Evolutionary conservation across 1,140 invertebrate genomes (phyloP), one percentile per base, ranked within the genome.

Genomic region (Apis mellifera): DNA sequence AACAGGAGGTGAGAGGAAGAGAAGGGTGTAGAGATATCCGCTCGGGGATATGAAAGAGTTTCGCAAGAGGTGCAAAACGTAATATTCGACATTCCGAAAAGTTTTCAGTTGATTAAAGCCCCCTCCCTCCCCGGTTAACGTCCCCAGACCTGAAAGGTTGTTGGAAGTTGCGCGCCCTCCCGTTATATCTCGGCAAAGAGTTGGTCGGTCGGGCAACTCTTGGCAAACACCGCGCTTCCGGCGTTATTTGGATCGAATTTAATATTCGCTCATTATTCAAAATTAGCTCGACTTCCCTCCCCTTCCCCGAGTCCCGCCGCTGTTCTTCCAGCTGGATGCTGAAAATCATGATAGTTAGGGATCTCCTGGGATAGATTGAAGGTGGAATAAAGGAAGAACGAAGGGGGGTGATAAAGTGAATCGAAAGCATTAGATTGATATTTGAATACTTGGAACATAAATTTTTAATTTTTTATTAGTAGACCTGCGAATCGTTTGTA

Each of bases 261-360:
- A 85, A 89, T 89, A 89, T 89, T 89, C 85, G 73, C 74, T 83
- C 88, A 86, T 89, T 89, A 89, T 89, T 89, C 87, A 89, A 87
- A 89, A 89, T 87, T 89, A 89, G 83, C 85, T 52, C 70, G 78
- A 72, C 85, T 87, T 87, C 79, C 60, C 54, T n/a, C n/a, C n/a
- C 17, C 52, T 80, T 73, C 65, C 55, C 21, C 59, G 74, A 75
- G 74, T 65, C 70, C 48, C 68, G 54, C 54, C 65, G 64, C 78
- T 59, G 66, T 70, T 82, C 48, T 26, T 42, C 1, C 7, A 54
- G 42, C 52, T 73, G 66, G 15, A 32, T 76, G 32, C 52, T 60
- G 78, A 23, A 59, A 77, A 62, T 72, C 57, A 26, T 70, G 54
- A 76, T 81, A 42, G 55, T 76, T 76, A 50, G 54, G 23, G 68